phyloP scores from a whole-genome alignment of 2,797 vertebrate genomes.

The Odontamblyopus rebecca region DNA sequence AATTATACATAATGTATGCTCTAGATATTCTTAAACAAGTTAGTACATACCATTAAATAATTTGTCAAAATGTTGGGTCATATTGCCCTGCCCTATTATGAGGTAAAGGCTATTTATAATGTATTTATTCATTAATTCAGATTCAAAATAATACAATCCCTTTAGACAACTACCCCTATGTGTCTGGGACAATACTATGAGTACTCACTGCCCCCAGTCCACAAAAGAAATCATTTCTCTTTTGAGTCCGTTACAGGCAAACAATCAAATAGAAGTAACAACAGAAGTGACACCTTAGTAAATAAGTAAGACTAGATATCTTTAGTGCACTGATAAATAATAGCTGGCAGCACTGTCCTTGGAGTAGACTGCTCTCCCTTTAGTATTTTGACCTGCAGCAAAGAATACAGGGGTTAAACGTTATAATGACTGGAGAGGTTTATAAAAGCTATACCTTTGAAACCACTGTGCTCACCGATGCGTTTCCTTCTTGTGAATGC shows the following conservation, averaged over 20 bases:
- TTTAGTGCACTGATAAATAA: not conserved
- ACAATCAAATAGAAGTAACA: not conserved
- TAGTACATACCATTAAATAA: too few species aligned
- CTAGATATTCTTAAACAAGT: too few species aligned
- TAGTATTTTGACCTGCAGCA: constrained; percentile 23
- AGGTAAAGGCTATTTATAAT: too few species aligned
- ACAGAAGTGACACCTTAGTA: not conserved
- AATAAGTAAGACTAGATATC: too few species aligned
- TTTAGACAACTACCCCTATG: too few species aligned
- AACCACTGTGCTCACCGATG: constrained; percentile 18
- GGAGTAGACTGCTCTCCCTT: constrained; percentile 6
- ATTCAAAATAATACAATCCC: too few species aligned
- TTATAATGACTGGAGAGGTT: constrained; percentile 32
- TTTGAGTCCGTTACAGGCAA: too few species aligned
- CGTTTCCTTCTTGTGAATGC: constrained; percentile 20
- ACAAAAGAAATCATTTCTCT: not conserved
- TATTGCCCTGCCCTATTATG: too few species aligned
- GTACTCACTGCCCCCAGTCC: not conserved
- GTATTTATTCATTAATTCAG: too few species aligned
- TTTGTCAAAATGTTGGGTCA: too few species aligned
- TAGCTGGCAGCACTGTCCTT: not conserved
- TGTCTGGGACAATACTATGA: not conserved
- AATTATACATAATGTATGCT: too few species aligned
- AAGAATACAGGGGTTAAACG: constrained; percentile 49
- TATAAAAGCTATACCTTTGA: constrained; percentile 22